phyloP scores from a whole-genome alignment of 1,140 invertebrate species.

The Zeugodacus cucurbitae region DNA sequence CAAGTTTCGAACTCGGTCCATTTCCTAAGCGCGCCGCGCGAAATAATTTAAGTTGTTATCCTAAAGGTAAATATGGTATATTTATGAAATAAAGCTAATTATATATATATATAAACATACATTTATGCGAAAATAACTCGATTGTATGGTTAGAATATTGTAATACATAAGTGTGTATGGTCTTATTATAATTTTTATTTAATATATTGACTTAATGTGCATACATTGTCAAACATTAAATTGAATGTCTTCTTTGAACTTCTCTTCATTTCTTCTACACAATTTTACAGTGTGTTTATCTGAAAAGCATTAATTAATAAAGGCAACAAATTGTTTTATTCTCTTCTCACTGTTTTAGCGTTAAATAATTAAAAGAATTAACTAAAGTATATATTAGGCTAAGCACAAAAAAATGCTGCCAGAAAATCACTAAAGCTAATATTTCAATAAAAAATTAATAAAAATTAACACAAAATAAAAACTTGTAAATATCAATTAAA shows the following conservation, averaged over 20 bases:
- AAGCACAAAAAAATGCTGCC: background rate
- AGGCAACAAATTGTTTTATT: background rate
- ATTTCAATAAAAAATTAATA: background rate
- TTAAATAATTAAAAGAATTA: background rate
- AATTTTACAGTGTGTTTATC: too few relatives aligned
- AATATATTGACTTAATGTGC: background rate
- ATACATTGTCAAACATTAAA: background rate
- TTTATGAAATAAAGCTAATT: background rate
- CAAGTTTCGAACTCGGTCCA: conserved; percentile 83
- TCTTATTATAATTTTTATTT: background rate
- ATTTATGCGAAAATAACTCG: background rate
- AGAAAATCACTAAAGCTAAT: background rate
- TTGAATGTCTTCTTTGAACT: background rate
- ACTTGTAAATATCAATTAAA: background rate
- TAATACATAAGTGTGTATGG: background rate
- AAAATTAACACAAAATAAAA: background rate
- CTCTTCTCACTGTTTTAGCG: background rate
- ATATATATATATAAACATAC: background rate
- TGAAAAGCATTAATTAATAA: background rate
- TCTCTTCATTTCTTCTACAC: background rate
- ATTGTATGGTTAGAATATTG: conserved; percentile 4
- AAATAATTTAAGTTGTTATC: conserved; percentile 72
- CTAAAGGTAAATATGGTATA: conserved; percentile 2
- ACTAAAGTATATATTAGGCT: background rate
- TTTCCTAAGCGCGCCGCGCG: conserved; percentile 80